Evolutionary conservation across 2,797 vertebrate species (phyloP).

Genomic region (Anabas testudineus): DNA sequence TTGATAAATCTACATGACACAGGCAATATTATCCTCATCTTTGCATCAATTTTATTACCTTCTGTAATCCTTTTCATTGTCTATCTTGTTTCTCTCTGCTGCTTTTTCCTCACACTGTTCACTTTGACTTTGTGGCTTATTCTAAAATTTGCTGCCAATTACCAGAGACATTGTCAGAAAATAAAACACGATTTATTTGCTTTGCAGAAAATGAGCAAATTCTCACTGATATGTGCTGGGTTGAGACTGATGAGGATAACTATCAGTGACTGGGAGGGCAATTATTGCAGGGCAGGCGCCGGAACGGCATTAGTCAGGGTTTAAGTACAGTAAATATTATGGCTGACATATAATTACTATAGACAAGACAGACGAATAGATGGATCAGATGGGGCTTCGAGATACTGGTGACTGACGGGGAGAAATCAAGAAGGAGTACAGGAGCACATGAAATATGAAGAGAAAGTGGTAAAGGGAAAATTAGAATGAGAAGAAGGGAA

Average conservation of each 20-base stretch:
- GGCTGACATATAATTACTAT: constrained; percentile 28
- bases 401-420: not conserved
- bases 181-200: constrained; percentile 14
- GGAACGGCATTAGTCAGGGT: constrained; percentile 23
- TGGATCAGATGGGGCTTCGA: not conserved
- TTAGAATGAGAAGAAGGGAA: too few species aligned
- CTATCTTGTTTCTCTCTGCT: constrained; percentile 41
- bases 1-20: constrained; percentile 38
- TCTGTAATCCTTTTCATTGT: constrained; percentile 48
- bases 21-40: constrained; percentile 39
- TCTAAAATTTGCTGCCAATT: constrained; percentile 48
- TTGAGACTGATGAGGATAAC: constrained; percentile 28
- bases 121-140: constrained; percentile 39
- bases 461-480: not conserved
- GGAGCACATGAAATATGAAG: not conserved
- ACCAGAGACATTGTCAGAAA: constrained; percentile 30
- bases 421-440: not conserved
- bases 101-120: constrained; percentile 51
- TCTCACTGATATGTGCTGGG: constrained; percentile 12
- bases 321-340: constrained; percentile 47
- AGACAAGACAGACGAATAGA: constrained; percentile 1
- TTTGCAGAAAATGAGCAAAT: constrained; percentile 36
- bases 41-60: constrained; percentile 31
- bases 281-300: not conserved
- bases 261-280: not conserved